Evolutionary conservation across 2,113 vertebrate species (phyloP).

Genomic region (Bujurquina vittata): DNA sequence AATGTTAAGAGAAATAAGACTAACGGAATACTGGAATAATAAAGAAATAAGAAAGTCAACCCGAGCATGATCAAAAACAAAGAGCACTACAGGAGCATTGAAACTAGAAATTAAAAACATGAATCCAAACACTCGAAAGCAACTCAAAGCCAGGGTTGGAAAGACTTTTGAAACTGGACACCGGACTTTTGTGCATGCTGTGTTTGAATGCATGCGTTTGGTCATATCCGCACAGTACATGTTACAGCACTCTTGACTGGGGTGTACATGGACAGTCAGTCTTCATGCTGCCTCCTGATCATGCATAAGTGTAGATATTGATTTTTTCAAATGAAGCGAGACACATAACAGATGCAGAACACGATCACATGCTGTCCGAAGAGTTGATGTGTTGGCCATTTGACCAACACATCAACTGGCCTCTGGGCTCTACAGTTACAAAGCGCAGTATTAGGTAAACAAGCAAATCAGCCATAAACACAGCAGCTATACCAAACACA

Average conservation of each 20-base stretch:
- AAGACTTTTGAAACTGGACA: neutral
- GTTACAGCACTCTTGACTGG: neutral
- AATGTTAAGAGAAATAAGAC: neutral
- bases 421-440: constrained; percentile 19
- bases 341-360: neutral
- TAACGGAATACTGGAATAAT: neutral
- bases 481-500: neutral
- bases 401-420: neutral
- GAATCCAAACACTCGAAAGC: neutral
- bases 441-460: neutral
- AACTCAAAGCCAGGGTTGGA: neutral
- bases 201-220: neutral
- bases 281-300: neutral
- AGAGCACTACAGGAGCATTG: neutral
- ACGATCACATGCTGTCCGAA: neutral
- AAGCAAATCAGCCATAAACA: constrained; percentile 3
- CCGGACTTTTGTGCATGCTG: neutral
- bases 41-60: neutral
- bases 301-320: neutral
- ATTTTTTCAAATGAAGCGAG: neutral
- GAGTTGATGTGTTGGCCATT: neutral
- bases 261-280: neutral
- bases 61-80: neutral
- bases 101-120: neutral
- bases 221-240: neutral